Base-by-base conservation (phyloP, 2,797 vertebrate genomes). In the Pseudomugil tenellus region DNA sequence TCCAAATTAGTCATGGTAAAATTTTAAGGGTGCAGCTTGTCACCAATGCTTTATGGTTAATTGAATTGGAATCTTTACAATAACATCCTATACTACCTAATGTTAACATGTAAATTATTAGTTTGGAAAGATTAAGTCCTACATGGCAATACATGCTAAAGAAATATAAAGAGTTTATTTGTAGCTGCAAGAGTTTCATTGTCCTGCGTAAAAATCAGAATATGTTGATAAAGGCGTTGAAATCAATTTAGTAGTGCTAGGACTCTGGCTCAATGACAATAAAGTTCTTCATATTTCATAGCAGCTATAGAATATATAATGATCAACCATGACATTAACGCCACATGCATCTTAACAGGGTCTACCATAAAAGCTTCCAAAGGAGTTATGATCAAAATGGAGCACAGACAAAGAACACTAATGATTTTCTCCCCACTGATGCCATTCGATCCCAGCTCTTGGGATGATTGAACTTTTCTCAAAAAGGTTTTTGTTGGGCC, bases 1-100 rank as follows among this genome's bases (percentile, higher is more conserved):
- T 62, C 70, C 71, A 81, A 89, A 90, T 86, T 80, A 82, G 76
- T 82, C 77, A 72, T 62, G 68, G 66, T 66, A 64, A 67, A 80
- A 52, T 78, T 51, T 57, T 29, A 51, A 81, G 56, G 28, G 64
- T 14, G 41, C 68, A 74, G 52, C 60, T 78, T 70, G 67, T 77
- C 79, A 84, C 29, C 58, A n/a, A 43, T 35, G n/a, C 64, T 72
- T 61, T 61, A 5, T 2, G 12, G 57, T 58, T 70, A 65, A 63
- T 70, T 77, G 34, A 76, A 67, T 61, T 32, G 5, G 72, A 79
- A 70, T 48, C 51, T 74, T 66, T 53, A 53, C 34, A 41, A 57
- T 37, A 53, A 56, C 58, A 57, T 72, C n/a, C 17, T 58, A 12
- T 54, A n/a, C 21, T 29, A 56, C 32, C 46, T 48, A 19, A 65